Percentiles rank a stretch among this genome's conserved stretches.
These are phyloP conservation scores for Pogonocichla stellata DNA, from an alignment of 2,113 vertebrate species.

Conservation along the genomic window DNA sequence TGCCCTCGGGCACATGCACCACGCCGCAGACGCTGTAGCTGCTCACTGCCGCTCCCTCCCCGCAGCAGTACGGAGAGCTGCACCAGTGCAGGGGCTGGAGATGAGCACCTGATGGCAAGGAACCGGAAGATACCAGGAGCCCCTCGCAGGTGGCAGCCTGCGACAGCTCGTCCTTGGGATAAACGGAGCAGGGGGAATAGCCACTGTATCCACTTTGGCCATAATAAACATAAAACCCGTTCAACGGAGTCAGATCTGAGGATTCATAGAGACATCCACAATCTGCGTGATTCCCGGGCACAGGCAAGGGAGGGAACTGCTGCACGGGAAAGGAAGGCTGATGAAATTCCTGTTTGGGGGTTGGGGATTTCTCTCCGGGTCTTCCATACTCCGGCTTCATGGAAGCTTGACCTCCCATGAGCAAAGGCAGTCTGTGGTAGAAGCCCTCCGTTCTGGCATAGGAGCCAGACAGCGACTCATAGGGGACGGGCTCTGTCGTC, in stretches of 20 bases:
- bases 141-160: constrained; percentile 79
- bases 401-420: constrained; percentile 85
- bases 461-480: constrained; percentile 81
- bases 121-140: constrained; percentile 78
- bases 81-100: constrained; percentile 87
- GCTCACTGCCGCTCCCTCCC: constrained; percentile 81
- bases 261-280: constrained; percentile 72
- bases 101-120: constrained; percentile 81
- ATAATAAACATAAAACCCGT: constrained; percentile 77
- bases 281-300: constrained; percentile 78
- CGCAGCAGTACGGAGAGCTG: constrained; percentile 83
- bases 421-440: constrained; percentile 88
- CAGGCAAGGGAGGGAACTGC: constrained; percentile 79
- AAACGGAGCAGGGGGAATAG: constrained; percentile 78
- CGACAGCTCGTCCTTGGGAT: constrained; percentile 78
- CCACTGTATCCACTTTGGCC: constrained; percentile 75
- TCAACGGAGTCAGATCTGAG: constrained; percentile 69
- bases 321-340: constrained; percentile 81
- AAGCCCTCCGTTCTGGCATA: constrained; percentile 83
- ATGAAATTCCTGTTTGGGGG: constrained; percentile 88
- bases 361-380: constrained; percentile 82
- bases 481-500: constrained; percentile 19
- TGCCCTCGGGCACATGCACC: constrained; percentile 80
- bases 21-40: constrained; percentile 84
- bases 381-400: constrained; percentile 83